These are phyloP conservation scores for Serinus canaria DNA, from an alignment of 2,113 vertebrate genomes.

Conservation along the genomic window DNA sequence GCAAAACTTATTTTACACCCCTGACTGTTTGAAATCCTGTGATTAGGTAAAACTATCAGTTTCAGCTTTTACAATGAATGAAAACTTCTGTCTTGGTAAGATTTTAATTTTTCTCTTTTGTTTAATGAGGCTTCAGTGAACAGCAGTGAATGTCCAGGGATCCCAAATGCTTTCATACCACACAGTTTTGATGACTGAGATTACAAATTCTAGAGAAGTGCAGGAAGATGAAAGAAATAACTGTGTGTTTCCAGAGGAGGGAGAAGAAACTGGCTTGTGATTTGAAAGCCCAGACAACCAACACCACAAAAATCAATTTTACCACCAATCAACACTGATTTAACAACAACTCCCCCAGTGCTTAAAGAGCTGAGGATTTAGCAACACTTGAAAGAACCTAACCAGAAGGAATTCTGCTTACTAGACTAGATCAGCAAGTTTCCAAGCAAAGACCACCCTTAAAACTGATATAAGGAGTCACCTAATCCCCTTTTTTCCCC, in stretches of 20 bases:
- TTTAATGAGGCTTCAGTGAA: not conserved
- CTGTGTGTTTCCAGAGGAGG: not conserved
- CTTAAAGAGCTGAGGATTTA: not conserved
- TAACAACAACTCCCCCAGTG: not conserved
- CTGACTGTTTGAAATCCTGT: not conserved
- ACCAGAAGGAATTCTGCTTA: not conserved
- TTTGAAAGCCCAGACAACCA: not conserved
- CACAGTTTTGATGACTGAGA: not conserved
- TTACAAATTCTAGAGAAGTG: not conserved
- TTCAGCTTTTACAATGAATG: not conserved
- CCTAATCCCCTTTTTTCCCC: not conserved
- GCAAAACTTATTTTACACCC: not conserved
- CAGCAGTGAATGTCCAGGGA: fast-evolving
- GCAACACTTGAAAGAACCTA: not conserved
- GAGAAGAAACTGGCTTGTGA: not conserved
- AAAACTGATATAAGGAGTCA: not conserved
- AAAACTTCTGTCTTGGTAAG: not conserved
- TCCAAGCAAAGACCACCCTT: not conserved
- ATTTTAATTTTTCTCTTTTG: not conserved
- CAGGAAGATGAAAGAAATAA: not conserved
- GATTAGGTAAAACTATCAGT: not conserved
- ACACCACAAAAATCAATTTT: not conserved
- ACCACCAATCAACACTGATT: not conserved
- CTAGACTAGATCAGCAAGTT: not conserved
- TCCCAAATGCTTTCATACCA: not conserved